Evolutionary conservation across 2,797 vertebrate species (phyloP).

Genomic region (Glossophaga mutica): DNA sequence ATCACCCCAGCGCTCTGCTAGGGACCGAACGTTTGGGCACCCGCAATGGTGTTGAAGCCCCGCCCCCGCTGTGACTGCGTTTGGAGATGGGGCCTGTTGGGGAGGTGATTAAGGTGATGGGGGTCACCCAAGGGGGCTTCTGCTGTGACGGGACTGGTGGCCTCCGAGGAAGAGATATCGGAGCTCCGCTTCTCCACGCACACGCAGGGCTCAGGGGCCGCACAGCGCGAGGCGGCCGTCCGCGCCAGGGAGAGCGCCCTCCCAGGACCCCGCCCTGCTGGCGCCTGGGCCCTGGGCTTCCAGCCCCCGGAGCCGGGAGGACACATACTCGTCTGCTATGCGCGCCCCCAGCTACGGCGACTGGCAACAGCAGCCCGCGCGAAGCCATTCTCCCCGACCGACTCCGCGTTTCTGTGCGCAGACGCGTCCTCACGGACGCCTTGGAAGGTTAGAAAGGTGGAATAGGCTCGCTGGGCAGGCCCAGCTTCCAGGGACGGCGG

Average conservation of each 20-base stretch:
- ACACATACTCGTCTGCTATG: fast-evolving
- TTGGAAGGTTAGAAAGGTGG: background rate
- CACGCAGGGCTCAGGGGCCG: background rate
- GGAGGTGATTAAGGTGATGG: background rate
- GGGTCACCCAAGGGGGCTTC: background rate
- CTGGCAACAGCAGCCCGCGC: background rate
- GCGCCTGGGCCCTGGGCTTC: background rate
- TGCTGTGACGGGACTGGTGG: background rate
- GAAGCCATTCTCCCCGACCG: background rate
- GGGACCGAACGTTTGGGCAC: fast-evolving
- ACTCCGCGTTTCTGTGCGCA: too few relatives aligned
- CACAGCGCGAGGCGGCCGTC: fast-evolving
- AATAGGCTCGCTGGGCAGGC: background rate
- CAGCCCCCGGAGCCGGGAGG: background rate
- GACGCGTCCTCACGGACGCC: too few relatives aligned
- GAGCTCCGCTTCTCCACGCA: fast-evolving
- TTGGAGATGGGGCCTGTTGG: background rate
- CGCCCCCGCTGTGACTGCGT: background rate
- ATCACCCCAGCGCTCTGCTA: fast-evolving
- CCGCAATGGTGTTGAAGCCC: background rate
- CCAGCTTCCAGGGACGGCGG: background rate
- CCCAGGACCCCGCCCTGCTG: fast-evolving
- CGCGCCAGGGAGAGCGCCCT: background rate
- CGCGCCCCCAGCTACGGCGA: fast-evolving
- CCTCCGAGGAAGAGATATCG: background rate